These are phyloP conservation scores for Nipponacmea schrenckii DNA, from an alignment of 2,888 invertebrate genomes.

Conservation along the genomic window DNA sequence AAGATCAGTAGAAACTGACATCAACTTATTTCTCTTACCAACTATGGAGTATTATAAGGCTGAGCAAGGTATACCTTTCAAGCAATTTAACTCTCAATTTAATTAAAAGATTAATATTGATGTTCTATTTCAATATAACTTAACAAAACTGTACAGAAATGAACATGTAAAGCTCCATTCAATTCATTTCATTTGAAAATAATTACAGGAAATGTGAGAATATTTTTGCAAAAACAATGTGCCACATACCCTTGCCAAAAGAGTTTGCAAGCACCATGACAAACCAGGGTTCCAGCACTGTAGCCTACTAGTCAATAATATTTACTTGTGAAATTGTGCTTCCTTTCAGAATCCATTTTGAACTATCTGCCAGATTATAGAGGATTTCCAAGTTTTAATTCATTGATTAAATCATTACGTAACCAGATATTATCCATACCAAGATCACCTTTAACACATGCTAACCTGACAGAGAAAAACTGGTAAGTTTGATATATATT, in stretches of 20 bases:
- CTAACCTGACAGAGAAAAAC: constrained; percentile 81
- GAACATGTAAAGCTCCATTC: background rate
- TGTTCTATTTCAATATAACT: background rate
- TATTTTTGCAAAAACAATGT: background rate
- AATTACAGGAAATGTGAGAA: background rate
- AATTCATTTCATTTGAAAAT: background rate
- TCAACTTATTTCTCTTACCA: constrained; percentile 55
- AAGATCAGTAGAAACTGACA: constrained; percentile 37
- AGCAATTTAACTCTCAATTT: background rate
- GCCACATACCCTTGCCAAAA: too few species aligned
- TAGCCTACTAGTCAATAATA: too few species aligned
- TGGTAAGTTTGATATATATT: constrained; percentile 72
- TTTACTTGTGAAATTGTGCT: too few species aligned
- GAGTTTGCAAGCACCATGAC: too few species aligned
- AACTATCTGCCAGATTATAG: constrained; percentile 57
- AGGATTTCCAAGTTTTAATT: constrained; percentile 71
- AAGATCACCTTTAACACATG: constrained; percentile 78
- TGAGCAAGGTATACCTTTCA: constrained; percentile 26
- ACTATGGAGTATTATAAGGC: constrained; percentile 45
- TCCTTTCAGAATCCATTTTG: constrained; percentile 40
- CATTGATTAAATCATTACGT: constrained; percentile 76
- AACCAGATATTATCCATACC: constrained; percentile 79
- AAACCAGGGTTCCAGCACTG: too few species aligned
- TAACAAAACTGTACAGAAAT: background rate
- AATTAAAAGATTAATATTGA: too few species aligned